phyloP scores from a whole-genome alignment of 2,888 invertebrate genomes.

The Podabrus alpinus region DNA sequence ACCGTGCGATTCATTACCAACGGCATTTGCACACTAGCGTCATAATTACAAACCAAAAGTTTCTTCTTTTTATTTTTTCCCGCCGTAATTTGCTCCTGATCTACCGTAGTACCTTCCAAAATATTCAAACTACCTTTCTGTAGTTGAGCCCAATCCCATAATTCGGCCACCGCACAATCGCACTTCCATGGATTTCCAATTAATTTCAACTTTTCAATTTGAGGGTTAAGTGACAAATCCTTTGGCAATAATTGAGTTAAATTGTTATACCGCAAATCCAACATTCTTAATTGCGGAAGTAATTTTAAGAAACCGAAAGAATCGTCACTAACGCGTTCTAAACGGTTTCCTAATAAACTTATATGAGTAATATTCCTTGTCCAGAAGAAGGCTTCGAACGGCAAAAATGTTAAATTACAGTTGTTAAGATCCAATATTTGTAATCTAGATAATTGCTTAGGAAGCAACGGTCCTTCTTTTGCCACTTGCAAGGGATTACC shows the following conservation, averaged over 20 bases:
- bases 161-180: slow-evolving; percentile 69
- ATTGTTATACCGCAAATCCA: slow-evolving; percentile 69
- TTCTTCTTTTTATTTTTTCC: slow-evolving; percentile 70
- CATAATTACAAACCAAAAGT: slow-evolving; percentile 67
- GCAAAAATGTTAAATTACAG: slow-evolving; percentile 65
- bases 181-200: slow-evolving; percentile 72
- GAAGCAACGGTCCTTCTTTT: slow-evolving; percentile 63
- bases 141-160: slow-evolving; percentile 75
- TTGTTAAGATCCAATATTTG: slow-evolving; percentile 68
- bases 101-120: slow-evolving; percentile 67
- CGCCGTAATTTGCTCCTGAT: slow-evolving; percentile 65
- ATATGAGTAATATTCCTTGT: slow-evolving; percentile 67
- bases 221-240: slow-evolving; percentile 61
- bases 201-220: slow-evolving; percentile 64
- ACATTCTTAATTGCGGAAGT: slow-evolving; percentile 61
- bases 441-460: slow-evolving; percentile 67
- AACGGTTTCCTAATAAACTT: slow-evolving; percentile 63
- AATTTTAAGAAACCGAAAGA: slow-evolving; percentile 62
- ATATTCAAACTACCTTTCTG: slow-evolving; percentile 67
- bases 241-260: slow-evolving; percentile 63
- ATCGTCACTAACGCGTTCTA: slow-evolving; percentile 54
- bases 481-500: slow-evolving; percentile 70
- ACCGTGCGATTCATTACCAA: slow-evolving; percentile 58
- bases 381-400: slow-evolving; percentile 64
- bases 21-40: slow-evolving; percentile 60